A percentile compares a stretch with the other conserved stretches of the same genome.
Conservation (phyloP, 2,797 vertebrate species). For the Eulemur albifrons region DNA sequence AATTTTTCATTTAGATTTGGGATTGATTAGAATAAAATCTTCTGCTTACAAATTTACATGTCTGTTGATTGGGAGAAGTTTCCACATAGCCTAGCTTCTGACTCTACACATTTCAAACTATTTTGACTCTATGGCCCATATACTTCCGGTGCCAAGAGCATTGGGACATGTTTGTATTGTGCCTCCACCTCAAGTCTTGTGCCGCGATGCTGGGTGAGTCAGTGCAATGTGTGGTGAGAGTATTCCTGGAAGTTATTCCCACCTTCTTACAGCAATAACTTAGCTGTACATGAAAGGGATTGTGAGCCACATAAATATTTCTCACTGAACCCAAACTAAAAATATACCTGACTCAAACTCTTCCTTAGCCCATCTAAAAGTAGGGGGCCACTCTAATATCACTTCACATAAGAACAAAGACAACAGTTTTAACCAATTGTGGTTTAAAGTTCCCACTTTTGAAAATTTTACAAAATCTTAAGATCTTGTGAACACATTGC, state of each 20-base stretch:
- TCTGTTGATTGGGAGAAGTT: neutral
- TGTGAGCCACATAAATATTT: neutral
- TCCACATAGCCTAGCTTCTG: neutral
- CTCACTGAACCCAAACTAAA: neutral
- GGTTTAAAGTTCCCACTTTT: neutral
- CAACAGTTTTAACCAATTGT: neutral
- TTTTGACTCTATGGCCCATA: neutral
- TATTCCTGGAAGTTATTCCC: neutral
- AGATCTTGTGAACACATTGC: neutral
- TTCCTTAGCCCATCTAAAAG: conserved; percentile 1
- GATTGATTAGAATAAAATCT: neutral
- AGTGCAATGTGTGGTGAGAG: neutral
- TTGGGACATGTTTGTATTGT: neutral
- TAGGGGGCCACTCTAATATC: neutral
- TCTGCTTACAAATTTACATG: neutral
- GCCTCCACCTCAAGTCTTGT: neutral
- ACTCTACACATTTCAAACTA: neutral
- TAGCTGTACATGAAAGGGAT: neutral
- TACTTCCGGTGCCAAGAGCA: neutral
- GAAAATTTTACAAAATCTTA: neutral
- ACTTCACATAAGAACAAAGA: neutral
- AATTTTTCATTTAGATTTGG: neutral
- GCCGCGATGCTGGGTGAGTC: neutral
- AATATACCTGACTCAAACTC: neutral
- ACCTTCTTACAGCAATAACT: neutral